A percentile compares a stretch with the other conserved stretches of the same genome.
These are phyloP conservation scores for Mesoclemmys tuberculata DNA, from an alignment of 2,113 vertebrate genomes.

Conservation along the genomic window DNA sequence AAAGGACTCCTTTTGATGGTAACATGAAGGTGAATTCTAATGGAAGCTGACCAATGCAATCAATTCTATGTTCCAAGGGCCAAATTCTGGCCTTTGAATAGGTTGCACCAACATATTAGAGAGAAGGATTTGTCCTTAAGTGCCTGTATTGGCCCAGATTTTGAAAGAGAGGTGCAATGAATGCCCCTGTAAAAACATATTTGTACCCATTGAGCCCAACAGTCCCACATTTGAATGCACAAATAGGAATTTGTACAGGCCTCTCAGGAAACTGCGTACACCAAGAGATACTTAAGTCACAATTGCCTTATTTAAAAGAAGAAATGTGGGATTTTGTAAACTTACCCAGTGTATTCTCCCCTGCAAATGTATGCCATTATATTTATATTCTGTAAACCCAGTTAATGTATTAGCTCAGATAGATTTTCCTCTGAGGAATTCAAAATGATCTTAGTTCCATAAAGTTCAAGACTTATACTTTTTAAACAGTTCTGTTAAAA, in stretches of 20 bases:
- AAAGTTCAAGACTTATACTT: not conserved
- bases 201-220: not conserved
- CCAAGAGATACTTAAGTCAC: not conserved
- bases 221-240: not conserved
- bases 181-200: not conserved
- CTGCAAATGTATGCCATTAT: not conserved
- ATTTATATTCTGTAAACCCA: not conserved
- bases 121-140: not conserved
- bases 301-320: not conserved
- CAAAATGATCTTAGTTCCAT: not conserved
- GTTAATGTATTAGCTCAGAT: not conserved
- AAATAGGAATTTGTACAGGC: not conserved
- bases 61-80: not conserved
- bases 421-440: not conserved
- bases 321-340: not conserved
- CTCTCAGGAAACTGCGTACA: not conserved
- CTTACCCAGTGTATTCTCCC: not conserved
- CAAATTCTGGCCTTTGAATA: not conserved
- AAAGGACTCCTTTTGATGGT: not conserved
- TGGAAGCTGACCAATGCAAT: fast-evolving
- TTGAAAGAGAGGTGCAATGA: not conserved
- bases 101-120: not conserved
- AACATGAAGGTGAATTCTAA: not conserved
- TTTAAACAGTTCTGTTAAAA: constrained; percentile 13
- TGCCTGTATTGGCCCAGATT: not conserved